Evolutionary conservation across 2,888 invertebrate species (phyloP).

Genomic region (Stegophylla sp.): DNA sequence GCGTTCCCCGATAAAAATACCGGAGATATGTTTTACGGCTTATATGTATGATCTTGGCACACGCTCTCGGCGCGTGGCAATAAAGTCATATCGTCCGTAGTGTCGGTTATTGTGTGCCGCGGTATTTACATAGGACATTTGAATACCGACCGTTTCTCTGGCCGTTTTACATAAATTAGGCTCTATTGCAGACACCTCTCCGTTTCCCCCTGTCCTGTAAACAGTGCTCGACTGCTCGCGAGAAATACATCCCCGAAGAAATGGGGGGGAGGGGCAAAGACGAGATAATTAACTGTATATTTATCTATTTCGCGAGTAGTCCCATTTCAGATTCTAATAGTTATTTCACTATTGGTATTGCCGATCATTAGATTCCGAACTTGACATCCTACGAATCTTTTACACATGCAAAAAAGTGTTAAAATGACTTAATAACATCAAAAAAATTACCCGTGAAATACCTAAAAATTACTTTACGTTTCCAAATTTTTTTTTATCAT

Average conservation of each 20-base stretch:
- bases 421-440: no score
- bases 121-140: constrained; percentile 31
- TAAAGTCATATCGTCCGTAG: constrained; percentile 5
- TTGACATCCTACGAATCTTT: no score
- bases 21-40: constrained; percentile 29
- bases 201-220: background rate
- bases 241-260: background rate
- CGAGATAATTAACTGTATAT: no score
- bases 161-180: constrained; percentile 29
- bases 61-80: background rate
- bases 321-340: no score
- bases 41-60: constrained; percentile 44
- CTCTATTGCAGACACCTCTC: background rate
- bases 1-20: constrained; percentile 4
- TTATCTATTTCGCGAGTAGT: no score
- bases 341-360: no score
- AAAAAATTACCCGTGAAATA: no score
- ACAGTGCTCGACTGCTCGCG: no score
- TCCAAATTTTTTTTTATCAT: no score
- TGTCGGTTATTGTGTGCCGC: background rate
- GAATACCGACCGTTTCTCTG: background rate
- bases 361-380: no score
- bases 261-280: background rate
- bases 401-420: no score
- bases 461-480: no score